Percentiles rank a stretch among this genome's conserved stretches.
phyloP scores from a whole-genome alignment of 2,113 vertebrate genomes.

The Bubo scandiacus region DNA sequence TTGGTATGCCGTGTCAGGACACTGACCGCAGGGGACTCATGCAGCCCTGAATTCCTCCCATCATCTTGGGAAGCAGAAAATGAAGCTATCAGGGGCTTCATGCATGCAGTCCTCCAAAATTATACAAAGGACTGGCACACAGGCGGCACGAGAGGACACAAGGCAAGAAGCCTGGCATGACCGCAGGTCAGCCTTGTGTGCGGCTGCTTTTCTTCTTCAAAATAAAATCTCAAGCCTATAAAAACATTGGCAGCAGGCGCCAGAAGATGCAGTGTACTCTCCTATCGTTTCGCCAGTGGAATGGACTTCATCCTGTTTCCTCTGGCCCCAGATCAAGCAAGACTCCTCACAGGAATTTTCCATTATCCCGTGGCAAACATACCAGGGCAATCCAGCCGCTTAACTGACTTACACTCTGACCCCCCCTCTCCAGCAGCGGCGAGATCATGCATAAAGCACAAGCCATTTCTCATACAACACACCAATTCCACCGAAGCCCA shows the following conservation, averaged over 20 bases:
- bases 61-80: background rate
- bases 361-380: constrained; percentile 49
- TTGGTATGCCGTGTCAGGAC: background rate
- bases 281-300: background rate
- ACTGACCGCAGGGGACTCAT: background rate
- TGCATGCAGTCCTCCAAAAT: background rate
- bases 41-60: background rate
- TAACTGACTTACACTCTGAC: background rate
- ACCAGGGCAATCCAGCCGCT: background rate
- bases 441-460: background rate
- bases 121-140: background rate
- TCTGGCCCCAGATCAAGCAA: constrained; percentile 58
- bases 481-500: background rate
- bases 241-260: constrained; percentile 16
- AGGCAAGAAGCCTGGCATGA: background rate
- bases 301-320: constrained; percentile 55
- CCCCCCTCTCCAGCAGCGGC: background rate
- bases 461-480: rapidly evolving
- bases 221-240: background rate
- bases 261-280: constrained; percentile 8
- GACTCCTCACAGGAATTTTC: constrained; percentile 56
- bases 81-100: rapidly evolving
- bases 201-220: background rate
- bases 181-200: background rate
- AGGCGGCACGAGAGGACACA: background rate